phyloP scores from a whole-genome alignment of 2,113 vertebrate genomes.

The Haemorhous mexicanus region DNA sequence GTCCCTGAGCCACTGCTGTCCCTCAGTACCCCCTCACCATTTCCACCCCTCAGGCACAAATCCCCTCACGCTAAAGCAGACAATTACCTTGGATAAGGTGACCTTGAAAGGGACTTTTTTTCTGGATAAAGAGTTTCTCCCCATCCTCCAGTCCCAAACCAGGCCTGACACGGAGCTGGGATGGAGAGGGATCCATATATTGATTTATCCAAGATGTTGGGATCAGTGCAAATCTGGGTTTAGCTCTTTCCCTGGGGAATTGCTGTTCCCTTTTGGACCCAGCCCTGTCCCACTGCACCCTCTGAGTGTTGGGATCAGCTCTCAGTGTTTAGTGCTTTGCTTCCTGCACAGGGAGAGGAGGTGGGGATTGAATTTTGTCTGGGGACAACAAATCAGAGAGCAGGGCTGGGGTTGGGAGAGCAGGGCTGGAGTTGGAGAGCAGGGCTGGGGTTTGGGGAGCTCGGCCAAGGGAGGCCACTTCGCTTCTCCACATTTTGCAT shows the following conservation, averaged over 20 bases:
- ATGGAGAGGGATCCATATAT: neutral
- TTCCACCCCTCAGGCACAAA: neutral
- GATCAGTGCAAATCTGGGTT: neutral
- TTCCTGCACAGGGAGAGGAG: neutral
- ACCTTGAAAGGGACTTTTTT: neutral
- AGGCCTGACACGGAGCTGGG: neutral
- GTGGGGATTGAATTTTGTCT: neutral
- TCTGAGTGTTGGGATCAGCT: neutral
- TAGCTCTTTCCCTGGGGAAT: rapidly evolving
- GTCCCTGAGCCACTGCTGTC: neutral
- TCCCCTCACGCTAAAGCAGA: neutral
- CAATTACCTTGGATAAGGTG: neutral
- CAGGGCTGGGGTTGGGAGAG: neutral
- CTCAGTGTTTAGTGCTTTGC: neutral
- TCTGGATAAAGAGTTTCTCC: neutral
- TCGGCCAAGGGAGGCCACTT: neutral
- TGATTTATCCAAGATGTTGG: neutral
- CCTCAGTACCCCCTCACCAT: neutral
- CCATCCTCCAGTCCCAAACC: neutral
- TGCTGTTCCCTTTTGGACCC: neutral
- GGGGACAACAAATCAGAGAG: neutral
- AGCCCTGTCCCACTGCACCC: neutral
- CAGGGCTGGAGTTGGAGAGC: neutral
- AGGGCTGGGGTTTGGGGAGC: neutral
- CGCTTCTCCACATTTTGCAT: neutral